Evolutionary conservation across 2,113 vertebrate genomes (phyloP).

Genomic region (Rattus rattus): DNA sequence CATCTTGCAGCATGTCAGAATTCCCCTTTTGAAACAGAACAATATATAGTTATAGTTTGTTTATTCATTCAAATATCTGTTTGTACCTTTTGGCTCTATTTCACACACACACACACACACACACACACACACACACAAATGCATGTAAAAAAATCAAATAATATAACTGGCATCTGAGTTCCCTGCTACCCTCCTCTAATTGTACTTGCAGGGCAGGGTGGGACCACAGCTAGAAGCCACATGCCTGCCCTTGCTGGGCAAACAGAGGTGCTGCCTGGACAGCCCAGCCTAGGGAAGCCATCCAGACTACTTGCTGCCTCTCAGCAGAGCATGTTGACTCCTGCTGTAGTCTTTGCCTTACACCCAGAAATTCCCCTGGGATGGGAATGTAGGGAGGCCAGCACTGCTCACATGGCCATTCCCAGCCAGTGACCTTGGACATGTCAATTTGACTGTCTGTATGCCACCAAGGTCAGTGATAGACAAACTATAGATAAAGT

Average conservation of each 20-base stretch:
- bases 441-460: background rate
- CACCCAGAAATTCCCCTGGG: background rate
- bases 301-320: background rate
- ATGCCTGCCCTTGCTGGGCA: background rate
- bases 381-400: background rate
- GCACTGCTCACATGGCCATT: background rate
- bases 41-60: accelerated
- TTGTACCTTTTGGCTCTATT: background rate
- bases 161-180: accelerated
- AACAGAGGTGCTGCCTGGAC: background rate
- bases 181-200: too few species aligned
- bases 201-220: background rate
- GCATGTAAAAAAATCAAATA: background rate
- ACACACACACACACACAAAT: background rate
- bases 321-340: background rate
- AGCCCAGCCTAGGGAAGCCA: background rate
- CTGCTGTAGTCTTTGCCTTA: background rate
- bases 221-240: background rate
- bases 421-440: background rate
- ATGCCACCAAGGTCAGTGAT: accelerated
- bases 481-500: background rate
- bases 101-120: background rate
- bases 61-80: accelerated
- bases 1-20: accelerated
- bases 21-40: accelerated